Evolutionary conservation across 2,797 vertebrate species (phyloP).

Genomic region (Eidolon dupreanum): DNA sequence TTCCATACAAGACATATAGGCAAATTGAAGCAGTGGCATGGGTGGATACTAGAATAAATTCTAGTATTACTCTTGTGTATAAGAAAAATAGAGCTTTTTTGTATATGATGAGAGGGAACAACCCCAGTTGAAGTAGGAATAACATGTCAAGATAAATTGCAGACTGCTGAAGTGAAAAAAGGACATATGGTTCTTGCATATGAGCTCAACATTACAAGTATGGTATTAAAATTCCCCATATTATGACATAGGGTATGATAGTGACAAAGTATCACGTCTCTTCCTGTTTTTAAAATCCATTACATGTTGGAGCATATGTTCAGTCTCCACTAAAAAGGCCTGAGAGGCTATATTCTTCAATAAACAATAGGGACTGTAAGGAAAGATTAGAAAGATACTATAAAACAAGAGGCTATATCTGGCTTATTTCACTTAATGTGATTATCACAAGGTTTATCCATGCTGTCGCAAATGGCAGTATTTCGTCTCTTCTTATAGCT

Average conservation of each 20-base stretch:
- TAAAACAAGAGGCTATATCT: not conserved
- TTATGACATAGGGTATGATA: not conserved
- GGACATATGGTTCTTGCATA: not conserved
- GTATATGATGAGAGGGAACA: not conserved
- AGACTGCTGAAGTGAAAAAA: not conserved
- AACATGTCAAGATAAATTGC: not conserved
- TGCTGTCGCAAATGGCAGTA: too few relatives aligned
- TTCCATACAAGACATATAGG: not conserved
- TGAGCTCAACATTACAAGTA: not conserved
- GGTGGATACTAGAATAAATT: not conserved
- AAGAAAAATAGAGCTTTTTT: not conserved
- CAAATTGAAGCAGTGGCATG: not conserved
- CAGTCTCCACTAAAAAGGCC: not conserved
- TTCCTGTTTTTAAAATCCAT: conserved; percentile 22
- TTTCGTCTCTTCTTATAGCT: too few relatives aligned
- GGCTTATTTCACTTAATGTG: too few relatives aligned
- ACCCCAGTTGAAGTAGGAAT: not conserved
- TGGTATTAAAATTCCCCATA: not conserved
- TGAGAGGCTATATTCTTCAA: not conserved
- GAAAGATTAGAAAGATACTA: conserved; percentile 17
- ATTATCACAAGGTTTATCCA: too few relatives aligned
- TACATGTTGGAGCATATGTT: not conserved
- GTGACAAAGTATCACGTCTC: conserved; percentile 15
- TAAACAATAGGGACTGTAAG: not conserved
- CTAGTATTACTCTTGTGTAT: not conserved